Evolutionary conservation across 2,113 vertebrate species (phyloP).

Genomic region (Oxyura jamaicensis): DNA sequence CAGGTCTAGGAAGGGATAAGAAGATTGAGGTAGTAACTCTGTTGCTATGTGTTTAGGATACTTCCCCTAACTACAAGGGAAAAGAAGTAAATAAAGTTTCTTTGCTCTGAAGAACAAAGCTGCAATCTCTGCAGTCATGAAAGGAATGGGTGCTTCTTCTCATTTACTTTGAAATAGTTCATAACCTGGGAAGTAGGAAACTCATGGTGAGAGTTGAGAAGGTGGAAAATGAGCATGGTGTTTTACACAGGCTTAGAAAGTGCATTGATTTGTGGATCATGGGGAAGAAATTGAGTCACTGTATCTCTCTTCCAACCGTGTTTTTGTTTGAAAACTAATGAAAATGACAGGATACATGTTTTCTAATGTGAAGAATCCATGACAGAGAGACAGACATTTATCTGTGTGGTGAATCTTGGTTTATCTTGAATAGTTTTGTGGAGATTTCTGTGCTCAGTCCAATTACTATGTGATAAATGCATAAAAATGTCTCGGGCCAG

Average conservation of each 20-base stretch:
- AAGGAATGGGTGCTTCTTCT: background rate
- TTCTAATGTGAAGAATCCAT: background rate
- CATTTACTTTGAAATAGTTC: background rate
- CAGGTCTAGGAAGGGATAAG: background rate
- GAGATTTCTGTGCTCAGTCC: background rate
- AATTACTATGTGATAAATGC: rapidly evolving
- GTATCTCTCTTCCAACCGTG: rapidly evolving
- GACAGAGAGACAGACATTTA: background rate
- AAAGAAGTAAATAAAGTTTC: background rate
- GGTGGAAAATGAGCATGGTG: background rate
- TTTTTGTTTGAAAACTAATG: background rate
- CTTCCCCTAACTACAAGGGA: background rate
- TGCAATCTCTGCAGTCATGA: background rate
- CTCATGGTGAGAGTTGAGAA: rapidly evolving
- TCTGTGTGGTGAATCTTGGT: background rate
- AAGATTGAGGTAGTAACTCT: background rate
- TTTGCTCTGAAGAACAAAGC: background rate
- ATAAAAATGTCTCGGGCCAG: background rate
- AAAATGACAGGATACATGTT: background rate
- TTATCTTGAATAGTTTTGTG: background rate
- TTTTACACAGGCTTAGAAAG: background rate
- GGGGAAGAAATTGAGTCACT: background rate
- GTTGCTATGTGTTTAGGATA: background rate
- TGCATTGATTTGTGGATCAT: background rate
- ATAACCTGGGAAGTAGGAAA: background rate